Conservation (phyloP, 2,888 invertebrate species). For the Nipponacmea schrenckii region DNA sequence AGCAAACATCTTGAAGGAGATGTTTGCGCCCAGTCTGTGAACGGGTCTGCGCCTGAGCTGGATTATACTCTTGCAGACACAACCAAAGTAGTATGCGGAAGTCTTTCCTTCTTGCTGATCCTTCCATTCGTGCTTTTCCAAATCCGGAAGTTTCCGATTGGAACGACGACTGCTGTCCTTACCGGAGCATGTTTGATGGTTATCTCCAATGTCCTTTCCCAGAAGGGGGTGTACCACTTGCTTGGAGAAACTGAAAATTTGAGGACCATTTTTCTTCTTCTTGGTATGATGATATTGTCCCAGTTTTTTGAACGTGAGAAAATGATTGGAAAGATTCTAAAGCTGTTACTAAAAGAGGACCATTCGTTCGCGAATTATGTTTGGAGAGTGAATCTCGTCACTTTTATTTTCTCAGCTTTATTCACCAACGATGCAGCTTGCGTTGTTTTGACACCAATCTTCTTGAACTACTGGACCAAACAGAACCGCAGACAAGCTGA, state of each 20-base stretch:
- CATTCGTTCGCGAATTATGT: constrained; percentile 32
- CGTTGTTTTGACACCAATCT: constrained; percentile 38
- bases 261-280: constrained; percentile 35
- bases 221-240: constrained; percentile 32
- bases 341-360: constrained; percentile 25
- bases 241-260: constrained; percentile 32
- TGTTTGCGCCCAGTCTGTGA: not conserved
- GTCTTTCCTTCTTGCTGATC: constrained; percentile 30
- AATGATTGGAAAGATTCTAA: constrained; percentile 28
- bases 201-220: constrained; percentile 28
- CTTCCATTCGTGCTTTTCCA: constrained; percentile 39
- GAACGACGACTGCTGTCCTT: constrained; percentile 32
- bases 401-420: constrained; percentile 34
- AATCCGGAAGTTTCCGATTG: constrained; percentile 34
- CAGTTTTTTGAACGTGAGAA: constrained; percentile 40
- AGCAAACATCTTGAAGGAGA: too few species aligned
- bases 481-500: constrained; percentile 37
- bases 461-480: constrained; percentile 36
- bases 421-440: constrained; percentile 42
- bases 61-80: constrained; percentile 30
- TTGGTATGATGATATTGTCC: constrained; percentile 40
- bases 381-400: constrained; percentile 29
- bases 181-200: constrained; percentile 41
- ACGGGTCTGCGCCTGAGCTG: not conserved
- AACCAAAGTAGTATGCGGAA: constrained; percentile 28